Evolutionary conservation across 1,140 invertebrate genomes (phyloP), one percentile per base, ranked within the genome.

Genomic region (Mesaphorura yosii): DNA sequence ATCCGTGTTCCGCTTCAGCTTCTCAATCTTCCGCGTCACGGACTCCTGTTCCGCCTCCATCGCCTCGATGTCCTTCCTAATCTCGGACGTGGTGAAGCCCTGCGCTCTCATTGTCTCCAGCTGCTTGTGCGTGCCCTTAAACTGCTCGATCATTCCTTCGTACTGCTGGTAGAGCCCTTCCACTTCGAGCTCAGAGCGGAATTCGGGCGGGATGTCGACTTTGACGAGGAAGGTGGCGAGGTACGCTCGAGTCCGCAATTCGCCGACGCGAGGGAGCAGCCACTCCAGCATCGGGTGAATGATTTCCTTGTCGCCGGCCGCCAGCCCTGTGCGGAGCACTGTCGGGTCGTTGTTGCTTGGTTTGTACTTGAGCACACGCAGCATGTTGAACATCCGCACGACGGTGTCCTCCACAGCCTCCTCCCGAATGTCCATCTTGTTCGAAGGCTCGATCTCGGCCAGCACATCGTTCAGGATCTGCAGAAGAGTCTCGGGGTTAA

Each of bases 31-130:
- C 60, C 79, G 78, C 51, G 72, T 60, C 14, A 82, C 71, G 62
- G 84, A 81, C 65, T 89, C 84, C 66, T 81, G 83, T 67, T 91
- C 87, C 26, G 84, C 80, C 61, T 88, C 84, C 85, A 91, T 89
- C 31, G 85, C 79, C 63, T 79, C 76, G 10, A 88, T 80, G 65
- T 89, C 86, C 59, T 80, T 79, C 37, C 80, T 77, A 31, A 84
- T 73, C 68, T 84, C 81, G 5, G 64, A 55, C 3, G 75, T 77
- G 22, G 73, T 77, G 62, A 73, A 74, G 0, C 76, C 72, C 59
- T 73, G 77, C 55, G 73, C 76, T 60, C 79, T 80, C 48, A 83
- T 69, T 20, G 76, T 67, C 59, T 84, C 78, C 46, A 77, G 76
- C 64, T 82, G 77, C 64, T 83, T 87, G 65, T 91, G 87, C 1